A percentile compares a stretch with the other conserved stretches of the same genome.
phyloP scores from a whole-genome alignment of 2,113 vertebrate genomes.

The cattle (Bos taurus) region ARS-UCD2.0 NC_037330.1:84471001-84471500 shows the following conservation, averaged over 20 bases:
- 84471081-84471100: neutral
- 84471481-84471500: neutral
- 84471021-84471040: neutral
- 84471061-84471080: neutral
- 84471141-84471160: neutral
- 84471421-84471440: conserved; percentile 1
- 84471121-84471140: neutral
- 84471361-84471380: neutral
- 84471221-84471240: neutral
- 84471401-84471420: neutral
- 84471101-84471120: neutral
- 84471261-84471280: neutral
- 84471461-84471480: neutral
- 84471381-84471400: neutral
- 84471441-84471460: neutral
- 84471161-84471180: neutral
- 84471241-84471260: neutral
- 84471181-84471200: neutral
- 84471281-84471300: neutral
- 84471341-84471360: neutral
- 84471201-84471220: neutral
- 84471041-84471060: neutral
- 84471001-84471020: neutral
- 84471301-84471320: neutral
- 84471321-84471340: neutral